These are phyloP conservation scores for Noctua pronuba DNA, from an alignment of 2,888 invertebrate genomes.

Conservation along the genomic window DNA sequence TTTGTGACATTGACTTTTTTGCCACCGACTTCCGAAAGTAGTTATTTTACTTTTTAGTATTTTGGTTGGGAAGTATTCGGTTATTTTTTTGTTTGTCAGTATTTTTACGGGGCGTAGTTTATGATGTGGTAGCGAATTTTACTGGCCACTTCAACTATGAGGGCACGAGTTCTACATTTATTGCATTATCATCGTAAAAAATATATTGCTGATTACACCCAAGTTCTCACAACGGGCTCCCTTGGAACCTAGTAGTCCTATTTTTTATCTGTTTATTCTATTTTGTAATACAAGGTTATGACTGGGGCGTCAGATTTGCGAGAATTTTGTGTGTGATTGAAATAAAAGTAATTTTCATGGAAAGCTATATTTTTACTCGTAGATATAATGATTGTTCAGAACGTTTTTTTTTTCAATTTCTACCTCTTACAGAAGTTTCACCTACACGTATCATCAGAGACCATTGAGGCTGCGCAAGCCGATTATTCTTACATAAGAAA, in stretches of 20 bases:
- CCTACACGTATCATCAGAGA: not conserved
- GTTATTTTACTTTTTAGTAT: not conserved
- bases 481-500: no score
- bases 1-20: no score
- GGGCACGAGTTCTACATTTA: slow-evolving; percentile 3
- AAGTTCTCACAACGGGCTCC: slow-evolving; percentile 4
- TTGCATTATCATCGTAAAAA: slow-evolving; percentile 22
- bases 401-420: not conserved
- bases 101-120: not conserved
- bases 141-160: not conserved
- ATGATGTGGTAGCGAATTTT: not conserved
- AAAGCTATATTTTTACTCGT: not conserved
- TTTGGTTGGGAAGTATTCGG: not conserved
- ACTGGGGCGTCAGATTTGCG: not conserved
- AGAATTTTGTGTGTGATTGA: not conserved
- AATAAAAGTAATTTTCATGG: not conserved
- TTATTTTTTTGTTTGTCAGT: not conserved
- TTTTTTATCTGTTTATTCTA: slow-evolving; percentile 7
- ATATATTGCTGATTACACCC: slow-evolving; percentile 10
- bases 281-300: not conserved
- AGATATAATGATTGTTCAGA: not conserved
- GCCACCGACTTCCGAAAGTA: no score
- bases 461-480: not conserved
- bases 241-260: not conserved
- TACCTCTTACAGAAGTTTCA: not conserved